These are phyloP conservation scores for Hemistola chrysoprasaria DNA, from an alignment of 2,888 invertebrate species.

Conservation along the genomic window DNA sequence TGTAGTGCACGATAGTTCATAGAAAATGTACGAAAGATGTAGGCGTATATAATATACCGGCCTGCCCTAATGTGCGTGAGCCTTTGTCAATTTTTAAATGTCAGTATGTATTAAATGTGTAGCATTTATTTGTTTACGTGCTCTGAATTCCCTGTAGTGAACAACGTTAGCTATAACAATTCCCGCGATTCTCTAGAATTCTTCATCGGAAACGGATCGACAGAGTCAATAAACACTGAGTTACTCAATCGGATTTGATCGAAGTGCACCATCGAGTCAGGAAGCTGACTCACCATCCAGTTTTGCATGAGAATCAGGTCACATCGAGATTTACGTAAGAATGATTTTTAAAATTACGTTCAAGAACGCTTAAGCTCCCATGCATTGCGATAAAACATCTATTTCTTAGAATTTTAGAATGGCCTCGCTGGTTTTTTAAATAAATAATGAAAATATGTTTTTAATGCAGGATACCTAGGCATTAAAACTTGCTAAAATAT, in stretches of 20 bases:
- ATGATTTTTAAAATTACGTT: conserved; percentile 35
- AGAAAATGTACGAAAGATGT: no score
- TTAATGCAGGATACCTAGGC: conserved; percentile 5
- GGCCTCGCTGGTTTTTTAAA: neutral
- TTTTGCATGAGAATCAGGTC: conserved; percentile 60
- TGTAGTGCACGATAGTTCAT: no score
- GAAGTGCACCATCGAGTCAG: conserved; percentile 56
- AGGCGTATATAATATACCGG: no score
- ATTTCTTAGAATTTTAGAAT: conserved; percentile 6
- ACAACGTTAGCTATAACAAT: conserved; percentile 37
- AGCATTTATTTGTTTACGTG: conserved; percentile 53
- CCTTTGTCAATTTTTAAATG: conserved; percentile 56
- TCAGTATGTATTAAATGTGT: no score
- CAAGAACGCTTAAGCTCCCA: neutral
- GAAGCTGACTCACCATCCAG: conserved; percentile 59
- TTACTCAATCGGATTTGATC: conserved; percentile 51
- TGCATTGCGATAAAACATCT: conserved; percentile 6
- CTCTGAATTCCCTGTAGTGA: conserved; percentile 41
- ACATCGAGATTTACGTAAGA: conserved; percentile 49
- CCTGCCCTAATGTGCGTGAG: no score
- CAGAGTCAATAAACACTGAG: conserved; percentile 60
- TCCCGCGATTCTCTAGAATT: conserved; percentile 31
- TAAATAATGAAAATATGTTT: conserved; percentile 3
- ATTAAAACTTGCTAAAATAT: conserved; percentile 39
- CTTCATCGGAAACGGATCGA: conserved; percentile 50